Evolutionary conservation across 2,113 vertebrate genomes (phyloP), one percentile per base, ranked within the genome.

Genomic region (Melanerpes formicivorus): DNA sequence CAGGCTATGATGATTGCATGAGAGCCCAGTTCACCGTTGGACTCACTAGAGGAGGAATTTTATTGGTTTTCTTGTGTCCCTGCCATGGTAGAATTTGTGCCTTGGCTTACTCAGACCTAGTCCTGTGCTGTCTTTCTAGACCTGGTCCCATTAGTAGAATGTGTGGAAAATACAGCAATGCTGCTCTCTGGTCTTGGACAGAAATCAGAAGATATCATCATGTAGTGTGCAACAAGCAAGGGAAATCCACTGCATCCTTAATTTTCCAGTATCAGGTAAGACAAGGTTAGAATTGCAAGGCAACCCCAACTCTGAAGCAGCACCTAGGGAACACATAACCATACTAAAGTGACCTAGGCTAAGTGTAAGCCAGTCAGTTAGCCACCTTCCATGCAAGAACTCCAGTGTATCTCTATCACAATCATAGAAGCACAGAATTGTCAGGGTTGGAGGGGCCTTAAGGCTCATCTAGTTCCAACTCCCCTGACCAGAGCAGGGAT

Each of bases 11-110:
- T 46, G 30, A 1, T 52, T 13, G 78, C 29, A 34, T 29, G 25
- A 78, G 29, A 74, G 17, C 9, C 85, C 14, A 40, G 5, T 18
- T 90, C 30, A 52, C 48, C 10, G 3, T 27, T 37, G 17, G 32
- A 6, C 22, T 82, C 64, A 59, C 32, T 7, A 63, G 46, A 76
- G 14, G 10, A 72, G 11, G 34, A 91, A 69, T 12, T 12, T 15
- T 0, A 1, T 19, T 54, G 10, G 1, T 80, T 81, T 52, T 15
- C 0, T 2, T 13, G 19, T 26, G 18, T n/a, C 16, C 16, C 3
- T 25, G 13, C 5, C 13, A 18, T 7, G 3, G 16, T 26, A 46
- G 78, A 66, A 52, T 17, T 27, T 62, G 6, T 52, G 12, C 19
- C 29, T 64, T 69, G 22, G 15, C 14, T 90, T 6, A 73, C 29